Conservation (phyloP, 2,797 vertebrate species). For the Oreochromis mossambicus region DNA sequence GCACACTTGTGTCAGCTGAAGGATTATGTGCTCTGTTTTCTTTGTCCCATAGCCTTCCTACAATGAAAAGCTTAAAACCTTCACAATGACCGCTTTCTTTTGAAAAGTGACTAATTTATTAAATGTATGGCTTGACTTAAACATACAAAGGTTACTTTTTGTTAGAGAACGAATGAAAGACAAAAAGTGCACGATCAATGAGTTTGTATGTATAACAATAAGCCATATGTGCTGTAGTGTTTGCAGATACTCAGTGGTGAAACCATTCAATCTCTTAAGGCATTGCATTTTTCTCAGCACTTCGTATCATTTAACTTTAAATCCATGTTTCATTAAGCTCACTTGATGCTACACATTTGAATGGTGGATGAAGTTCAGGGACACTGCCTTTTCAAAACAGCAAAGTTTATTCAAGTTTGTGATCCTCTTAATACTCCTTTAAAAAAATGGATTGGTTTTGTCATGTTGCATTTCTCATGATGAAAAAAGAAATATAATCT, state of each 20-base stretch:
- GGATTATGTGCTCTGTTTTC: conserved; percentile 32
- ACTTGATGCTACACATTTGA: not conserved
- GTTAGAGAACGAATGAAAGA: not conserved
- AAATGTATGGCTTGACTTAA: not conserved
- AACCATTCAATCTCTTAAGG: not conserved
- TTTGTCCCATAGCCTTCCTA: not conserved
- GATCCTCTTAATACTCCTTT: not conserved
- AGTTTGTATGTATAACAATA: not conserved
- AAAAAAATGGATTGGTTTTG: not conserved
- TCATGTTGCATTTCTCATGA: not conserved
- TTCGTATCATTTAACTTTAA: not conserved
- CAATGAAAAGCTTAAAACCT: conserved; percentile 12
- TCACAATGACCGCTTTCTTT: not conserved
- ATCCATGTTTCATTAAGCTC: not conserved
- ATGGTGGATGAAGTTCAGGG: not conserved
- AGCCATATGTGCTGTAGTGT: not conserved
- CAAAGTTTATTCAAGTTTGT: not conserved
- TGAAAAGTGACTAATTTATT: not conserved
- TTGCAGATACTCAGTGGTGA: not conserved
- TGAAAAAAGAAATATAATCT: not conserved
- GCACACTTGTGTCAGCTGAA: conserved; percentile 42
- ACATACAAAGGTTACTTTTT: not conserved
- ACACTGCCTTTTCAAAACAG: not conserved
- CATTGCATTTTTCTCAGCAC: not conserved
- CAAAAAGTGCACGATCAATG: not conserved